phyloP scores from a whole-genome alignment of 2,888 invertebrate genomes.

The Drosophila emarginata region DNA sequence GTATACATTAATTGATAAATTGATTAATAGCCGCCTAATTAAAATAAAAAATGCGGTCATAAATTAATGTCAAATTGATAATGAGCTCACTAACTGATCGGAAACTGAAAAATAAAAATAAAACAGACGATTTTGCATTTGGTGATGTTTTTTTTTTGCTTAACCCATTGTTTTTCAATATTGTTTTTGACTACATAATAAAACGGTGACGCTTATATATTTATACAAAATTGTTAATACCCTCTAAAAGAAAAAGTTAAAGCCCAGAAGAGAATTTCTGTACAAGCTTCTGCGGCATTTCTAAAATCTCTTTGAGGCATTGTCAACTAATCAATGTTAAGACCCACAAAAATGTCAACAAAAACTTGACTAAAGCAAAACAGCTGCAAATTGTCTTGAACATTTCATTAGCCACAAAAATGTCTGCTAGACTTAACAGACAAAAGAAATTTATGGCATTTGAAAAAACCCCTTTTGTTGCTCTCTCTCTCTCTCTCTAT shows the following conservation, averaged over 20 bases:
- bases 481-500: slow-evolving; percentile 21
- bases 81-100: not conserved
- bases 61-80: slow-evolving; percentile 6
- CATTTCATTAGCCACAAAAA: slow-evolving; percentile 52
- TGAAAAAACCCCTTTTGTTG: slow-evolving; percentile 64
- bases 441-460: slow-evolving; percentile 64
- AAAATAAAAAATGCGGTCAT: not conserved
- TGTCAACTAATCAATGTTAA: slow-evolving; percentile 49
- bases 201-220: no score
- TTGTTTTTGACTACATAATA: not conserved
- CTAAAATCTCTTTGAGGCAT: slow-evolving; percentile 40
- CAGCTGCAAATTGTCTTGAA: slow-evolving; percentile 65
- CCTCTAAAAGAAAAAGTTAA: not conserved
- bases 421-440: slow-evolving; percentile 37
- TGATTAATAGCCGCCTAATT: not conserved
- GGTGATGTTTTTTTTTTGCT: no score
- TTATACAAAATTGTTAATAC: no score
- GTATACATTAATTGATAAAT: slow-evolving; percentile 10
- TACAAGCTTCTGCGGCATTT: slow-evolving; percentile 16
- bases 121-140: not conserved
- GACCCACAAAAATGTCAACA: slow-evolving; percentile 65
- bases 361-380: slow-evolving; percentile 32
- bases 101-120: not conserved
- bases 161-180: not conserved
- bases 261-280: not conserved